phyloP scores from a whole-genome alignment of 2,113 vertebrate species.

The Catagonus wagneri region DNA sequence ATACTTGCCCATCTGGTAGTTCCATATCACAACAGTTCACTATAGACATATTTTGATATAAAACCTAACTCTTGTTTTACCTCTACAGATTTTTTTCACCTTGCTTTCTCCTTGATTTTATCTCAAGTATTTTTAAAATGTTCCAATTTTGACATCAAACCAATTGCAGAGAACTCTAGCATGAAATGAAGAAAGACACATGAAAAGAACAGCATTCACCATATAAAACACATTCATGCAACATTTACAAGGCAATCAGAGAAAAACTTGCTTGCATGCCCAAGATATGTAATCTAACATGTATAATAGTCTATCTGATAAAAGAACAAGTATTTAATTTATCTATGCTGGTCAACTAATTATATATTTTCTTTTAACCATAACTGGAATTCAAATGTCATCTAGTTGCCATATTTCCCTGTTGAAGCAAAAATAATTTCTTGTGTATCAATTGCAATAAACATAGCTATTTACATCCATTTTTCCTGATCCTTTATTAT shows the following conservation, averaged over 20 bases:
- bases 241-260: slow-evolving; percentile 51
- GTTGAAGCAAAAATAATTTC: background rate
- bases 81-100: slow-evolving; percentile 70
- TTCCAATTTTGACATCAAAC: slow-evolving; percentile 72
- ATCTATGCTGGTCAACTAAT: background rate
- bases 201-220: slow-evolving; percentile 66
- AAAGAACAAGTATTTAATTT: background rate
- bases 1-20: slow-evolving; percentile 62
- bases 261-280: slow-evolving; percentile 47
- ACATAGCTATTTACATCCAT: background rate
- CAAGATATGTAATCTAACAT: background rate
- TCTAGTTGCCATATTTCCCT: slow-evolving; percentile 16
- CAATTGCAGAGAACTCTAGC: slow-evolving; percentile 69
- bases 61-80: slow-evolving; percentile 70
- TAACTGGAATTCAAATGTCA: slow-evolving; percentile 45
- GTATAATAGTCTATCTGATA: slow-evolving; percentile 9
- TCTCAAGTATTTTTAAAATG: slow-evolving; percentile 74
- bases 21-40: background rate
- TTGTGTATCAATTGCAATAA: background rate
- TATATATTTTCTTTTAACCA: slow-evolving; percentile 15
- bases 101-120: slow-evolving; percentile 74
- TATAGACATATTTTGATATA: slow-evolving; percentile 72
- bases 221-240: slow-evolving; percentile 49
- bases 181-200: slow-evolving; percentile 72
- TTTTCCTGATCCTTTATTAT: slow-evolving; percentile 26